phyloP scores from a whole-genome alignment of 2,888 invertebrate genomes.

The Chironomus tentans region DNA sequence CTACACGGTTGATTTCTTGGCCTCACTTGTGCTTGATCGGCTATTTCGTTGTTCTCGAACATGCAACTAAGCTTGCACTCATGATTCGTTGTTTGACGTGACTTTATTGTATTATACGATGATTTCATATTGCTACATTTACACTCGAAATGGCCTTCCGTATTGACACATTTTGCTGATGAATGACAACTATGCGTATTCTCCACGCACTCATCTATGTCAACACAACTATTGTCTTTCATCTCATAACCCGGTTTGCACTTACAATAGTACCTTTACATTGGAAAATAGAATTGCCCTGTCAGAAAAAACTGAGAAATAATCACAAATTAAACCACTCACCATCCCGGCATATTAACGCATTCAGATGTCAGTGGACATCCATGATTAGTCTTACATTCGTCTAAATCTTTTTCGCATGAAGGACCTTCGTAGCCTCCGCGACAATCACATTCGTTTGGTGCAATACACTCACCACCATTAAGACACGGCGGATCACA shows the following conservation, averaged over 20 bases:
- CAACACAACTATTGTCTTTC: slow-evolving; percentile 47
- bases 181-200: slow-evolving; percentile 71
- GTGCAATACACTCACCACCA: slow-evolving; percentile 70
- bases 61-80: slow-evolving; percentile 51
- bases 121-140: slow-evolving; percentile 45
- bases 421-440: slow-evolving; percentile 71
- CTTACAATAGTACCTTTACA: slow-evolving; percentile 60
- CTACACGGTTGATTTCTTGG: slow-evolving; percentile 46
- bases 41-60: slow-evolving; percentile 56
- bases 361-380: slow-evolving; percentile 71
- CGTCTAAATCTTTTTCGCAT: slow-evolving; percentile 81
- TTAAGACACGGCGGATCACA: slow-evolving; percentile 74
- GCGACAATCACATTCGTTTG: slow-evolving; percentile 69
- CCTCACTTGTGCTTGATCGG: slow-evolving; percentile 48
- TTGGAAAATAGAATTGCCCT: no score
- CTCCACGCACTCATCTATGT: slow-evolving; percentile 74
- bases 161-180: slow-evolving; percentile 68
- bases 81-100: neutral
- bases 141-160: slow-evolving; percentile 70
- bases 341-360: slow-evolving; percentile 80
- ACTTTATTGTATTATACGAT: slow-evolving; percentile 4
- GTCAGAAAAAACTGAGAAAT: no score
- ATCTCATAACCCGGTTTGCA: slow-evolving; percentile 70
- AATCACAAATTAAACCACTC: neutral
- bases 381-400: slow-evolving; percentile 61